Conservation (phyloP, 23 tunicate species). For the Trididemnum clinides region DNA sequence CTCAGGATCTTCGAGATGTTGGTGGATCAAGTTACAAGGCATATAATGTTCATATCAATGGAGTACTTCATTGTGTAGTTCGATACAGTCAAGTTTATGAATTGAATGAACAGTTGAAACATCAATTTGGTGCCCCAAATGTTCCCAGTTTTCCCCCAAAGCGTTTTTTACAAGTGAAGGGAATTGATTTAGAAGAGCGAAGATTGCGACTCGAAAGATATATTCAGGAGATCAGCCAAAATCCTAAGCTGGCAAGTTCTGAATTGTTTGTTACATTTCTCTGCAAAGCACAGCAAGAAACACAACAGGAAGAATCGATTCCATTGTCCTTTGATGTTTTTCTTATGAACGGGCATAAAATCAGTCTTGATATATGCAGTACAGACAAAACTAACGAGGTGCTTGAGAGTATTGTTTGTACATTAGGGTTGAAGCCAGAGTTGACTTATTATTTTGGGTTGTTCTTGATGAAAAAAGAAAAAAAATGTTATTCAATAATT, state of each 20-base stretch:
- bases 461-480: constrained; percentile 47
- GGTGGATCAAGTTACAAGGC: constrained; percentile 46
- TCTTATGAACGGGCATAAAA: constrained; percentile 69
- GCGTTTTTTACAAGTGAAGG: constrained; percentile 54
- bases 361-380: constrained; percentile 50
- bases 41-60: constrained; percentile 65
- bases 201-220: constrained; percentile 67
- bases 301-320: constrained; percentile 60
- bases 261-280: constrained; percentile 68
- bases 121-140: constrained; percentile 37
- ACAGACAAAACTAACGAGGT: constrained; percentile 86
- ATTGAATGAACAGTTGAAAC: constrained; percentile 70
- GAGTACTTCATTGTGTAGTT: constrained; percentile 78
- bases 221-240: constrained; percentile 79
- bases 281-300: constrained; percentile 93
- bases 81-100: constrained; percentile 92
- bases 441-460: constrained; percentile 83
- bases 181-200: constrained; percentile 62
- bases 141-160: constrained; percentile 79
- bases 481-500: constrained; percentile 23
- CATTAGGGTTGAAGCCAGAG: constrained; percentile 62
- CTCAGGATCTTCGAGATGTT: constrained; percentile 61
- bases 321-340: constrained; percentile 57
- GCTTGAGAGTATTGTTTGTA: constrained; percentile 19
- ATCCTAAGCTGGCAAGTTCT: constrained; percentile 43